Evolutionary conservation across 2,113 vertebrate genomes (phyloP).

Genomic region (Pseudorasbora parva): DNA sequence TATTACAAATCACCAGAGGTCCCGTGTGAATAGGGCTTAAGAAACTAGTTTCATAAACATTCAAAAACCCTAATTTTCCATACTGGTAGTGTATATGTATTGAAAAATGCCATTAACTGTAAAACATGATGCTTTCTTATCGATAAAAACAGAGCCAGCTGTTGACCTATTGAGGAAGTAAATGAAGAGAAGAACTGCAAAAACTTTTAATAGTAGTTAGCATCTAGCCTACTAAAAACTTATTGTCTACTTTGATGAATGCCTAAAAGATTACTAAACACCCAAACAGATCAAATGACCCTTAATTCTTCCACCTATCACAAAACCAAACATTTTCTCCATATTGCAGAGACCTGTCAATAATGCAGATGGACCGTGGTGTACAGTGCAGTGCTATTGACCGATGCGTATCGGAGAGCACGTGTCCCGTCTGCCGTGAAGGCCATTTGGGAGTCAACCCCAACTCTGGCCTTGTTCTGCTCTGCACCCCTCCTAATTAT

Average conservation of each 20-base stretch:
- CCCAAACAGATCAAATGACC: not conserved
- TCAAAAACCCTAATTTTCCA: no score
- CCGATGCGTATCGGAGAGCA: conserved; percentile 37
- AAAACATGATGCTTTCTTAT: no score
- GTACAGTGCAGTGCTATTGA: conserved; percentile 42
- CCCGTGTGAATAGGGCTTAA: no score
- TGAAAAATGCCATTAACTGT: no score
- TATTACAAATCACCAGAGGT: no score
- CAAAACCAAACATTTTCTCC: conserved; percentile 32
- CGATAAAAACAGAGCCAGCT: not conserved
- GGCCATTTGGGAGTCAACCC: conserved; percentile 57
- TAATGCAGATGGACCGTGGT: conserved; percentile 55
- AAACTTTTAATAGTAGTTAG: not conserved
- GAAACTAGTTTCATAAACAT: no score
- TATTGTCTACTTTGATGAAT: not conserved
- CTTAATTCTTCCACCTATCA: not conserved
- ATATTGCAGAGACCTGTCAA: conserved; percentile 33
- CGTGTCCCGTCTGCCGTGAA: conserved; percentile 33
- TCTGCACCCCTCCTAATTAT: conserved; percentile 29
- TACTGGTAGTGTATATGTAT: no score
- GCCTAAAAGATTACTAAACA: conserved; percentile 2
- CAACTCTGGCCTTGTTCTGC: conserved; percentile 34
- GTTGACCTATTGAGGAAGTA: not conserved
- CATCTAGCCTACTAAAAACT: not conserved
- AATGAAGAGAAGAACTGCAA: no score